Base-by-base conservation (phyloP, 2,888 invertebrate species). In the Diplolepis rosae region DNA sequence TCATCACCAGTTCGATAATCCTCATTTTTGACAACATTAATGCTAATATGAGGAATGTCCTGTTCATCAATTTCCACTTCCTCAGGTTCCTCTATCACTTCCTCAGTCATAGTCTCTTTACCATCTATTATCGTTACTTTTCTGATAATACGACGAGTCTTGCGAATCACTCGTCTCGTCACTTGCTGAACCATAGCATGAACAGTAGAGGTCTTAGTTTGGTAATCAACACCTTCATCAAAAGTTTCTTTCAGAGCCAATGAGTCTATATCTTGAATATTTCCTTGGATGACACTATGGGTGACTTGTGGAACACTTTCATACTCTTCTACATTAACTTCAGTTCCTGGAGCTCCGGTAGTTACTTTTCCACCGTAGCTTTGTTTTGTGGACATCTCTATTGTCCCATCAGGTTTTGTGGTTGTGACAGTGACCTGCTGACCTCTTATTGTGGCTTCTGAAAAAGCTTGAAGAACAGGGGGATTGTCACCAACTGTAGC, bases 71-170 rank as follows among this genome's bases (percentile, higher is more conserved):
- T 90, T 89, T 94, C 94, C 4, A 94, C 90, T 85, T 93, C 93
- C 83, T 94, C 96, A 0, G 96, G 96, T 87, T 96, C 96, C 83
- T 96, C 96, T 51, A 96, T 91, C 0, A 96, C 89, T 89, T 96
- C 96, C 88, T 96, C 96, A 6, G 93, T 93, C 0, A 95, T 92
- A 73, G 94, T 94, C 89, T 96, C 96, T 88, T 95, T 94, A 0
- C 96, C 96, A 85, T 96, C 94, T 71, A 96, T 92, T 4, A 95
- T 93, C 0, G 94, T 93, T 2, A 95, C 92, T 77, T 93, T 92
- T 68, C 94, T 92, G 66, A 96, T 94, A 18, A 95, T 94, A 75
- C 94, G 92, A 56, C 94, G 91, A 15, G 93, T 93, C 80, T 93
- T 95, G 72, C 93, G 91, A 4, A 95, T 93, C n/a, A 95, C 92